Base-by-base conservation (phyloP, 2,888 invertebrate species). In the Mystacides longicornis region DNA sequence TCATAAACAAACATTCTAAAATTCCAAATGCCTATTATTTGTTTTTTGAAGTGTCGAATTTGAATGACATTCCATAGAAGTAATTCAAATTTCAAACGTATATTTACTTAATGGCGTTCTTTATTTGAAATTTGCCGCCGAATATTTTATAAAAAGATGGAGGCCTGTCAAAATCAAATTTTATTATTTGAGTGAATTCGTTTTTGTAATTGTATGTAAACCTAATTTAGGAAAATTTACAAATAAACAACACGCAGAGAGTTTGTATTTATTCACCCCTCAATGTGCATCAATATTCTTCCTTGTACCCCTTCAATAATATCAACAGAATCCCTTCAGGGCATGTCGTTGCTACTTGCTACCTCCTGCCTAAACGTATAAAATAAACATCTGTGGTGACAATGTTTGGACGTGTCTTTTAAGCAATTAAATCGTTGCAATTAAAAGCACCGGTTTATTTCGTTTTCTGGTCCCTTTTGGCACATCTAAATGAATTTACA, bases 321-420 rank as follows among this genome's bases (percentile, higher is more conserved):
- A n/a, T n/a, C n/a, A n/a, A n/a, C 31, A 20, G 51, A 27, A 21
- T 23, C 22, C 31, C 27, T 31, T 20, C 31, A 48, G 46, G 46
- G 47, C 50, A 20, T 37, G 11, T 5, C 56, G 27, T 46, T 18
- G 20, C 48, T 49, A 27, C 27, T 27, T 5, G 23, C 20, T 51
- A 14, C 14, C 14, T 14, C 14, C 37, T 14, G 7, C 46, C 53
- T 46, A 49, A 37, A 53, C 47, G 51, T 51, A 53, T 51, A 54
- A 57, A 53, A 53, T 52, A 58, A 58, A 58, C 54, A 58, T 52
- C 57, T 57, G 55, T 49, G 57, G 57, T 55, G 54, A 55, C 52
- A 54, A 49, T 48, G 49, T 55, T 58, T 49, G 54, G 54, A 54
- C 54, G 54, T 54, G 49, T 54, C 54, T 54, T 49, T 54, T 49